Conservation (phyloP, 2,113 vertebrate species). For the Nerophis lumbriciformis region DNA sequence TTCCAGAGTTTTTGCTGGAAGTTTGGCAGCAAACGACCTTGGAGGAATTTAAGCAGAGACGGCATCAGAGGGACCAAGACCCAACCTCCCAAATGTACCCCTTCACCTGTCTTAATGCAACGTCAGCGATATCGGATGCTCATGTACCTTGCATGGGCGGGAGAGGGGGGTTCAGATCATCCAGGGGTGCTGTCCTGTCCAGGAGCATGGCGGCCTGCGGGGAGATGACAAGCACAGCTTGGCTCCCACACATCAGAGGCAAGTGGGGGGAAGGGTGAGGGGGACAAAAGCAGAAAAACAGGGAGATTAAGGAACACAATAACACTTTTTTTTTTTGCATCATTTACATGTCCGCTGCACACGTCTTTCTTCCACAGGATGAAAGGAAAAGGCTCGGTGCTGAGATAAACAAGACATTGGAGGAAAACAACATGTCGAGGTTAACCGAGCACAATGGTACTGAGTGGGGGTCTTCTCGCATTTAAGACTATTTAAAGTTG, state of each 20-base stretch:
- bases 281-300: constrained; percentile 53
- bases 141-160: neutral
- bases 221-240: constrained; percentile 45
- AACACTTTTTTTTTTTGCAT: constrained; percentile 47
- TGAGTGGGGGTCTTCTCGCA: neutral
- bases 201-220: constrained; percentile 35
- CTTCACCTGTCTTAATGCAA: constrained; percentile 37
- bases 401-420: constrained; percentile 23
- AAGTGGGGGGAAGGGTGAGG: constrained; percentile 28
- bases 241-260: constrained; percentile 26
- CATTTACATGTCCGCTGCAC: constrained; percentile 15
- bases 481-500: too few species aligned
- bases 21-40: constrained; percentile 47
- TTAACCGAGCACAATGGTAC: constrained; percentile 17
- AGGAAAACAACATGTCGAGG: constrained; percentile 24
- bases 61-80: constrained; percentile 22
- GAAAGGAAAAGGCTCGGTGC: constrained; percentile 24
- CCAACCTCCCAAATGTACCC: constrained; percentile 6
- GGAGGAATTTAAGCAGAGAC: constrained; percentile 39
- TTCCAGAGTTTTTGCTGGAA: constrained; percentile 40
- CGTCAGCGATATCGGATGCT: constrained; percentile 27
- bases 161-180: constrained; percentile 10
- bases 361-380: constrained; percentile 3
- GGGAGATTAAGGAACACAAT: constrained; percentile 44
- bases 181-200: constrained; percentile 14